A percentile compares a stretch with the other conserved stretches of the same genome.
These are phyloP conservation scores for Callipepla californica DNA, from an alignment of 2,113 vertebrate genomes.

Conservation along the genomic window DNA sequence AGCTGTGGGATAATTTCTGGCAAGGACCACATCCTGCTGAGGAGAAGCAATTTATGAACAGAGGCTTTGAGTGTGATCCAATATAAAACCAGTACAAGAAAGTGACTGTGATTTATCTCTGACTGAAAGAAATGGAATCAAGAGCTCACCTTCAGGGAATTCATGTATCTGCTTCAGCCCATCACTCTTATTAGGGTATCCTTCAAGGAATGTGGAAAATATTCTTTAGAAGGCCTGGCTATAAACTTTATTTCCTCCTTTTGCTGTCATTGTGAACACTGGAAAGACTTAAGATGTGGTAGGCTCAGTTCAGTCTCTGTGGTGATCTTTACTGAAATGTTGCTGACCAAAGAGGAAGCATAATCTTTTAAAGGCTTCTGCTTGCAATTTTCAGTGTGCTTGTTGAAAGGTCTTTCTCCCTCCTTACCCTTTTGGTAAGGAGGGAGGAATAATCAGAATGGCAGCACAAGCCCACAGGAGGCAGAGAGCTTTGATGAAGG, in stretches of 20 bases:
- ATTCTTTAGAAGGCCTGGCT: not conserved
- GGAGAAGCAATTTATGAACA: slow-evolving; percentile 6
- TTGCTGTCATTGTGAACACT: not conserved
- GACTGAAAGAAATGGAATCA: slow-evolving; percentile 8
- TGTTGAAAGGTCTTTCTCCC: not conserved
- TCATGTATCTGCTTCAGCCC: not conserved
- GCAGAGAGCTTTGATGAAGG: not conserved
- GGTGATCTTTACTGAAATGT: not conserved
- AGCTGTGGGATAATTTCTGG: not conserved
- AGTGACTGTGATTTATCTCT: slow-evolving; percentile 1
- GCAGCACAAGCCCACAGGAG: not conserved
- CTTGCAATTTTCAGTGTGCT: not conserved
- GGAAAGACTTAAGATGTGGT: not conserved
- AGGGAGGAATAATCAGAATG: not conserved
- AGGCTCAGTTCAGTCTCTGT: not conserved
- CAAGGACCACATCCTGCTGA: not conserved
- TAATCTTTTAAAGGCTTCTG: not conserved
- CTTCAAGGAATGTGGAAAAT: slow-evolving; percentile 24
- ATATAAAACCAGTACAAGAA: not conserved
- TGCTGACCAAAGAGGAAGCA: not conserved
- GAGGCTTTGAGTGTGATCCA: not conserved
- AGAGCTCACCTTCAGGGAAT: not conserved
- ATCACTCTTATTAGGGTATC: not conserved
- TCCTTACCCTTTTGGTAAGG: not conserved
- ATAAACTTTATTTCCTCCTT: not conserved